phyloP scores from a whole-genome alignment of 2,888 invertebrate genomes.

The Acleris holmiana region DNA sequence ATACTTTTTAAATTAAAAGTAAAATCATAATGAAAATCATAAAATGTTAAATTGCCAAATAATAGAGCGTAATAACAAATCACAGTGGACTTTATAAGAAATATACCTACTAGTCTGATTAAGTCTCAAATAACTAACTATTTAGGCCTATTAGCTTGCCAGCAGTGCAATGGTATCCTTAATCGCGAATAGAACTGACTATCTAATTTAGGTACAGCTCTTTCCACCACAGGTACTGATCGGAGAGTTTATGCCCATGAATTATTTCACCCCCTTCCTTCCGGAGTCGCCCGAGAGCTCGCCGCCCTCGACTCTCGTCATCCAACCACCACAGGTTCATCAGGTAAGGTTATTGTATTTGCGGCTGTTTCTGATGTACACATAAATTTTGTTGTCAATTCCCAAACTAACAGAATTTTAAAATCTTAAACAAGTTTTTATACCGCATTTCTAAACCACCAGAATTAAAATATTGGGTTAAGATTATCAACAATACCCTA shows the following conservation, averaged over 20 bases:
- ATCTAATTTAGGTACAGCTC: constrained; percentile 26
- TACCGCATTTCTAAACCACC: too few species aligned
- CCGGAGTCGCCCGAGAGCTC: constrained; percentile 68
- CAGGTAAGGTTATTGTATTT: constrained; percentile 56
- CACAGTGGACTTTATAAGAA: too few species aligned
- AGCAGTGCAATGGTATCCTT: not conserved
- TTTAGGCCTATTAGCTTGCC: too few species aligned
- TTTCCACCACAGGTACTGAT: constrained; percentile 57
- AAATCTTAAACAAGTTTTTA: too few species aligned
- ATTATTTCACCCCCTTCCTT: constrained; percentile 63
- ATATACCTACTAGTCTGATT: too few species aligned
- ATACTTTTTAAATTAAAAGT: too few species aligned
- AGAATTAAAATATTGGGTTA: too few species aligned
- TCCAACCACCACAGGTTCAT: constrained; percentile 67
- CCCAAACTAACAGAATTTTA: not conserved
- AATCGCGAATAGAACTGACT: not conserved
- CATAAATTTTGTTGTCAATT: constrained; percentile 38
- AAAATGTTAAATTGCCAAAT: too few species aligned
- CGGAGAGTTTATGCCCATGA: constrained; percentile 72
- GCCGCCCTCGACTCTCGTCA: constrained; percentile 56
- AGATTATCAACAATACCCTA: too few species aligned
- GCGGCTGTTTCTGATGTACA: not conserved
- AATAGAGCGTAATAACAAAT: too few species aligned
- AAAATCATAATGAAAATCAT: too few species aligned
- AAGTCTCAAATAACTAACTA: too few species aligned